Evolutionary conservation across 2,888 invertebrate species (phyloP).

Genomic region (Polydrusus pterygomalis): DNA sequence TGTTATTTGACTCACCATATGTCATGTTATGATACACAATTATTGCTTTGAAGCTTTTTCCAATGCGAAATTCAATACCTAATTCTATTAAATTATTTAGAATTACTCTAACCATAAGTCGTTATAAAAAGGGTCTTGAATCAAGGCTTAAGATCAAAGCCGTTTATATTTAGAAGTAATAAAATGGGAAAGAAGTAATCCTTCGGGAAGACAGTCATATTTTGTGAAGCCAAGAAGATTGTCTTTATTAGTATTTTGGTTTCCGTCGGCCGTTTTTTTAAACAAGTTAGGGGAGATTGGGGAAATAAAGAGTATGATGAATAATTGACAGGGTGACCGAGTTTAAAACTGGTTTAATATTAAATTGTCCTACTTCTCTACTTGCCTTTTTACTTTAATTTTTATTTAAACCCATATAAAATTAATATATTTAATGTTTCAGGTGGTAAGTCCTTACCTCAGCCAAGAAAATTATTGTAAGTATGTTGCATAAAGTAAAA

Average conservation of each 20-base stretch:
- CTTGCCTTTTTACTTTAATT: too few relatives aligned
- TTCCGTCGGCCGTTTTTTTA: not conserved
- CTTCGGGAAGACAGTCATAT: conserved; percentile 15
- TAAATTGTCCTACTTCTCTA: not conserved
- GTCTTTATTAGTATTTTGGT: conserved; percentile 27
- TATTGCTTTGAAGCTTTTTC: too few relatives aligned
- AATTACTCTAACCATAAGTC: not conserved
- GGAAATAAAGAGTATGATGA: not conserved
- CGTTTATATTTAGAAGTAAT: conserved; percentile 8
- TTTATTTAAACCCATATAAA: too few relatives aligned
- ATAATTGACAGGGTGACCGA: not conserved
- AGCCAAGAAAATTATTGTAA: not conserved
- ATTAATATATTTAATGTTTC: conserved; percentile 14
- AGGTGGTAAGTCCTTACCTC: not conserved
- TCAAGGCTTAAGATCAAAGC: not conserved
- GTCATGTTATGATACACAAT: too few relatives aligned
- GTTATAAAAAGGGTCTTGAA: not conserved
- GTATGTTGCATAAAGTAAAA: not conserved
- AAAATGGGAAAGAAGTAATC: conserved; percentile 10
- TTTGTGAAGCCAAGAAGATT: conserved; percentile 12
- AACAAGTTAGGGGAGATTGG: not conserved
- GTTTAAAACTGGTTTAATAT: not conserved
- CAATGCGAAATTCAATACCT: too few relatives aligned
- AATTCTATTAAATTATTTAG: not conserved
- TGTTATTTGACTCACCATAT: too few relatives aligned